Conservation (phyloP, 2,113 vertebrate species). For the Rhipidura dahli region DNA sequence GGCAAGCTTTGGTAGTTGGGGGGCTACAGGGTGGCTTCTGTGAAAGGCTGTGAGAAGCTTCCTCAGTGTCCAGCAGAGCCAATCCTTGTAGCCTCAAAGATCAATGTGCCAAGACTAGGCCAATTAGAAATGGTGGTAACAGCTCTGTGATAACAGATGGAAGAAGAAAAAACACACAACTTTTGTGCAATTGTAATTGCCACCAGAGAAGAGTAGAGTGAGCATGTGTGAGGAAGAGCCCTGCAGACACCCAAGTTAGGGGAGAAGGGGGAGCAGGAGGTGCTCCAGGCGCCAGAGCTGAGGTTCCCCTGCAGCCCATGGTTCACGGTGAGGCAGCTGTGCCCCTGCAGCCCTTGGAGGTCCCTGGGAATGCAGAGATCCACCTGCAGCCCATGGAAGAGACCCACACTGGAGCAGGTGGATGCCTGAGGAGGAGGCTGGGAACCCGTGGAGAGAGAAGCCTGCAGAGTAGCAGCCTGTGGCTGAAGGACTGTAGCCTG, state of each 20-base stretch:
- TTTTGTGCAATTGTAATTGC: neutral
- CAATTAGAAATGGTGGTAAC: neutral
- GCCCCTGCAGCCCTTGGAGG: neutral
- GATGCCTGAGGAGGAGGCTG: neutral
- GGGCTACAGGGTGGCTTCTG: neutral
- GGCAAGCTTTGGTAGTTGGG: neutral
- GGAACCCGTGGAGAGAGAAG: neutral
- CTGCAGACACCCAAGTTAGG: too few relatives aligned
- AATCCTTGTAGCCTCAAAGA: neutral
- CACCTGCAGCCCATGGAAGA: neutral
- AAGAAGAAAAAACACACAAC: neutral
- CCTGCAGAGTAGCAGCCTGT: neutral
- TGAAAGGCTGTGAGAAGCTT: neutral
- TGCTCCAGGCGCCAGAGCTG: neutral
- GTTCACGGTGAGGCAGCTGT: neutral
- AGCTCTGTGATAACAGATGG: neutral
- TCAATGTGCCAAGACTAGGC: neutral
- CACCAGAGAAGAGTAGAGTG: neutral
- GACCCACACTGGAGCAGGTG: rapidly evolving
- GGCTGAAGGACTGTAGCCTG: neutral
- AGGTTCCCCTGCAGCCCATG: neutral
- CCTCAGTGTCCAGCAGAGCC: neutral
- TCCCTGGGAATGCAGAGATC: neutral
- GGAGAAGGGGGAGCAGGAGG: rapidly evolving
- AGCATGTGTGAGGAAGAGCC: neutral